phyloP scores from a whole-genome alignment of 2,797 vertebrate species.

The Cygnus olor region DNA sequence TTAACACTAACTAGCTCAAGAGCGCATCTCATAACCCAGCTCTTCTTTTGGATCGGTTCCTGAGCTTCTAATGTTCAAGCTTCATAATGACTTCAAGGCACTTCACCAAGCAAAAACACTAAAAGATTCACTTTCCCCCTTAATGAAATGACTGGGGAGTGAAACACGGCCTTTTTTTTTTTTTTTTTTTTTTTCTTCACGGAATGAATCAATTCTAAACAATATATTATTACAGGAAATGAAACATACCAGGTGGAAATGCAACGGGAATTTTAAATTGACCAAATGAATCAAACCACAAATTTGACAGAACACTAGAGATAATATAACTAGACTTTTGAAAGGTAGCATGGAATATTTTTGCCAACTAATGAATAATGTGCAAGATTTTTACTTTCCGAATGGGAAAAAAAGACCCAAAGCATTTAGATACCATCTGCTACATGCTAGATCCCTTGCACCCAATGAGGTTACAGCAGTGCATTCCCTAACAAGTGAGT shows the following conservation, averaged over 20 bases:
- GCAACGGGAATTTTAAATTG: neutral
- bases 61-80: neutral
- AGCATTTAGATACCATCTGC: neutral
- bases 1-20: neutral
- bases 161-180: neutral
- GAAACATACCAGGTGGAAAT: neutral
- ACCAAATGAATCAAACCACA: conserved; percentile 22
- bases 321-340: neutral
- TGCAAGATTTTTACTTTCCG: neutral
- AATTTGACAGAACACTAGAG: neutral
- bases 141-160: neutral
- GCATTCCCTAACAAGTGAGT: neutral
- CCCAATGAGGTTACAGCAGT: neutral
- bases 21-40: neutral
- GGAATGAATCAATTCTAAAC: neutral
- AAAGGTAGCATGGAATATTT: neutral
- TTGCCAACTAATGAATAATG: neutral
- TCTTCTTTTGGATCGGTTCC: neutral
- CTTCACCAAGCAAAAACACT: neutral
- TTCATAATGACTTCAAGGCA: conserved; percentile 6
- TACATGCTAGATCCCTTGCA: neutral
- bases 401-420: neutral
- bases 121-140: neutral
- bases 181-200: conserved; percentile 4
- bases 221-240: conserved; percentile 44